Percentiles rank a stretch among this genome's conserved stretches.
phyloP scores from a whole-genome alignment of 2,113 vertebrate genomes.

The Tricholaema leucomelas region DNA sequence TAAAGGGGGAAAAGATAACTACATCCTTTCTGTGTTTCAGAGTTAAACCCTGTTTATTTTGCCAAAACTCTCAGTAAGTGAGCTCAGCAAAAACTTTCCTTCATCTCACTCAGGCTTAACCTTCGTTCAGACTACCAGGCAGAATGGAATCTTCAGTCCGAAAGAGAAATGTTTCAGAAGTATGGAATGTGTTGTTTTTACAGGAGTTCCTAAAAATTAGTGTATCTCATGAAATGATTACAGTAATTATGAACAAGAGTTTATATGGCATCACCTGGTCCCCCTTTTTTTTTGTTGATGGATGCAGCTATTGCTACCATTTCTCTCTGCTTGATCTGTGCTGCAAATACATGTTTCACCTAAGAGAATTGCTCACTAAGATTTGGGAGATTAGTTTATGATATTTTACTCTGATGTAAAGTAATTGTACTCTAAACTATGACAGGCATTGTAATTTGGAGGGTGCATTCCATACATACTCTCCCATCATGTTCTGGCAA shows the following conservation, averaged over 20 bases:
- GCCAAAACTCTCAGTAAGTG: not conserved
- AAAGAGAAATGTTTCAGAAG: not conserved
- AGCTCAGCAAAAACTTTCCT: not conserved
- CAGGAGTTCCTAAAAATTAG: not conserved
- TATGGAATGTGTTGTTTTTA: not conserved
- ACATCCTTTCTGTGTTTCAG: not conserved
- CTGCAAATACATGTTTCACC: not conserved
- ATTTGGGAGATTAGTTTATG: not conserved
- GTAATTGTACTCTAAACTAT: slow-evolving; percentile 12
- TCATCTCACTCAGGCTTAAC: not conserved
- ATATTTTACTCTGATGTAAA: not conserved
- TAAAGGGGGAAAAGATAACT: not conserved
- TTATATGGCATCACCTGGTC: not conserved
- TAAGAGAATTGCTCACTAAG: not conserved
- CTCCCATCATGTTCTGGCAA: slow-evolving; percentile 8
- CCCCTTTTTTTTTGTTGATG: not conserved
- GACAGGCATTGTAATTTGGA: not conserved
- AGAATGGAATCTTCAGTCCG: not conserved
- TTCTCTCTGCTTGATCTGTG: not conserved
- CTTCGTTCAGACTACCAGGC: not conserved
- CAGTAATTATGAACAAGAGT: not conserved
- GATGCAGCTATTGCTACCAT: not conserved
- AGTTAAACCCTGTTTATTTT: not conserved
- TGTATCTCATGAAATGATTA: not conserved
- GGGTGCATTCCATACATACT: slow-evolving; percentile 19